phyloP scores from a whole-genome alignment of 2,797 vertebrate genomes.

The Clarias platycephalus region DNA sequence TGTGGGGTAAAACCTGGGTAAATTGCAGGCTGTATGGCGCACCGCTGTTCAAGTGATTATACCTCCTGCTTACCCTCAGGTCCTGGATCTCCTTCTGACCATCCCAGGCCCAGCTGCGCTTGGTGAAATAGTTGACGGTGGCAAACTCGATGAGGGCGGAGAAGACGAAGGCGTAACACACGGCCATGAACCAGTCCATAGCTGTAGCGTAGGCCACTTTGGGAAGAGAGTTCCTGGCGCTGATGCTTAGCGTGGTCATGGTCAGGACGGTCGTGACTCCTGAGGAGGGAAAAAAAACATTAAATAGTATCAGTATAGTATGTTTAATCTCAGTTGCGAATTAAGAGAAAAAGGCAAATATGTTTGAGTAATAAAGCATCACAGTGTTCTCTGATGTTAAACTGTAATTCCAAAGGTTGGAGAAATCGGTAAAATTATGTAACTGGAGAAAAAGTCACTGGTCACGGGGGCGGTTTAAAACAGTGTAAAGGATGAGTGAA shows the following conservation, averaged over 20 bases:
- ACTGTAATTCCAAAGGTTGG: not conserved
- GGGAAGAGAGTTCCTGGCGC: constrained; percentile 97
- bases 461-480: not conserved
- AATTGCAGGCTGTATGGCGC: not conserved
- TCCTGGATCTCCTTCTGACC: constrained; percentile 96
- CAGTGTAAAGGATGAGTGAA: not conserved
- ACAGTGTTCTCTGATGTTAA: not conserved
- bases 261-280: constrained; percentile 98
- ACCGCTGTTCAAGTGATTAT: not conserved
- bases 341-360: not conserved
- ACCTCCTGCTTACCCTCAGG: constrained; percentile 83
- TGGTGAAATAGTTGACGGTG: constrained; percentile 99
- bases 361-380: not conserved
- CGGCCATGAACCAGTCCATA: constrained; percentile 99
- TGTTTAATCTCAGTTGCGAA: not conserved
- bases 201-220: constrained; percentile 99
- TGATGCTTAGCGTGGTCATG: constrained; percentile 99
- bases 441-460: not conserved
- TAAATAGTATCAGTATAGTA: no score
- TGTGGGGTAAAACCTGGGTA: not conserved
- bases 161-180: constrained; percentile 99
- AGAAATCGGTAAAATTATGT: not conserved
- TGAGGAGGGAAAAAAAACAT: constrained; percentile 59
- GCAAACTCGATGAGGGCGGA: constrained; percentile 99
- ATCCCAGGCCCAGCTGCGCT: constrained; percentile 99